phyloP scores from a whole-genome alignment of 2,888 invertebrate species.

The Athripsodes cinereus region DNA sequence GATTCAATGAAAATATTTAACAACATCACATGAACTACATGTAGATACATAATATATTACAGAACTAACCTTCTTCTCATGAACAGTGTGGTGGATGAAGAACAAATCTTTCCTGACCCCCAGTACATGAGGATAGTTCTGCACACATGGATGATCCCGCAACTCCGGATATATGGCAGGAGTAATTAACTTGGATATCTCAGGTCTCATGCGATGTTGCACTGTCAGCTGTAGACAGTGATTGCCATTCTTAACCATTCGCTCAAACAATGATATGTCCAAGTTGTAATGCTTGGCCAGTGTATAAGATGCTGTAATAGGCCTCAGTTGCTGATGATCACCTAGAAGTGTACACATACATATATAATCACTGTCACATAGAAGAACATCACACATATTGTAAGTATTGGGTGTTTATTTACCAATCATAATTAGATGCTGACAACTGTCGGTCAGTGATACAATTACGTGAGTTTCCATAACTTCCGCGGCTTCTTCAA shows the following conservation, averaged over 20 bases:
- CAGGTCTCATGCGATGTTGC: constrained; percentile 73
- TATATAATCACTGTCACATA: background rate
- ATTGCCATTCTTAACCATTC: constrained; percentile 64
- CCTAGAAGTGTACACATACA: constrained; percentile 37
- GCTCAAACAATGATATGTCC: constrained; percentile 76
- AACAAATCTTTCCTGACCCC: background rate
- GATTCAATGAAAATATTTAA: background rate
- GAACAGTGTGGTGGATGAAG: background rate
- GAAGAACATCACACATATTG: background rate
- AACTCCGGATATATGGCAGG: constrained; percentile 63
- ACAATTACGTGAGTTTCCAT: constrained; percentile 79
- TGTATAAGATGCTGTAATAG: constrained; percentile 62
- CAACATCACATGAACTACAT: background rate
- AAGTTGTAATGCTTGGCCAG: constrained; percentile 61
- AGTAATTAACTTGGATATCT: constrained; percentile 46
- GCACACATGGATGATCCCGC: constrained; percentile 30
- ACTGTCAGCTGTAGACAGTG: constrained; percentile 53
- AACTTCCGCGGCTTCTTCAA: constrained; percentile 88
- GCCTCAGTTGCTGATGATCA: constrained; percentile 77
- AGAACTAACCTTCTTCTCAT: constrained; percentile 33
- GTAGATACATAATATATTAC: background rate
- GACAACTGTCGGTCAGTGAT: constrained; percentile 62
- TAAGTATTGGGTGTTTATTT: constrained; percentile 10
- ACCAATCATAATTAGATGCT: constrained; percentile 82
- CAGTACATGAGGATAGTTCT: background rate